Percentiles rank a stretch among this genome's conserved stretches.
These are phyloP conservation scores for Yponomeuta evonymella DNA, from an alignment of 2,888 invertebrate genomes.

Conservation along the genomic window DNA sequence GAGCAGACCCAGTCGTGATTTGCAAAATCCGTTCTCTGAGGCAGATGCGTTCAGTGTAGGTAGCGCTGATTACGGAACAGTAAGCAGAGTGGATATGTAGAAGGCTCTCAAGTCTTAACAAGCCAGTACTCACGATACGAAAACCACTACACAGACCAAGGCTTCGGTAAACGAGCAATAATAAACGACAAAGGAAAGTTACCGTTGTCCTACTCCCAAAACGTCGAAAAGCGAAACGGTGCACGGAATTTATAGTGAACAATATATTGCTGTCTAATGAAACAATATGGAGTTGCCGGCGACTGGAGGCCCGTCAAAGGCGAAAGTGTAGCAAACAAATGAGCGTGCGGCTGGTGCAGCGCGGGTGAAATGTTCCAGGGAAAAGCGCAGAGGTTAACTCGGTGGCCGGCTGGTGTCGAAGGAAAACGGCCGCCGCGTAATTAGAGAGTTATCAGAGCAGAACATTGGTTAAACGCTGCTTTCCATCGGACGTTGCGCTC, in stretches of 20 bases:
- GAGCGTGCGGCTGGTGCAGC: constrained; percentile 40
- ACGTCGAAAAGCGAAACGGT: constrained; percentile 25
- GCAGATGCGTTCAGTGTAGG: constrained; percentile 17
- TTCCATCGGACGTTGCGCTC: constrained; percentile 74
- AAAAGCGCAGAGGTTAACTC: constrained; percentile 67
- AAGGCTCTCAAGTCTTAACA: background rate
- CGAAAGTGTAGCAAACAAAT: constrained; percentile 67
- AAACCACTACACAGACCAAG: constrained; percentile 9
- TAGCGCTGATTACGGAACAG: background rate
- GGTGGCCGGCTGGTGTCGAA: constrained; percentile 60
- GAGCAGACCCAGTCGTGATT: constrained; percentile 13
- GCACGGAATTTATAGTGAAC: constrained; percentile 31
- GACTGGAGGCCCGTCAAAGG: constrained; percentile 34
- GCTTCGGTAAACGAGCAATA: constrained; percentile 18
- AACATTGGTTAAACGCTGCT: constrained; percentile 75
- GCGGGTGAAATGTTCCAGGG: constrained; percentile 61
- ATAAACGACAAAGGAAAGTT: constrained; percentile 31
- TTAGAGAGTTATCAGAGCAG: constrained; percentile 74
- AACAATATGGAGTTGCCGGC: constrained; percentile 31
- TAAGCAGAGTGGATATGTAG: background rate
- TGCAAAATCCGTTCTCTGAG: constrained; percentile 15
- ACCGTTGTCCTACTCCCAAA: constrained; percentile 33
- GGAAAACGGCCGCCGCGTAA: constrained; percentile 65
- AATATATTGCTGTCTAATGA: constrained; percentile 34
- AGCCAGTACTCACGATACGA: background rate